phyloP scores from a whole-genome alignment of 2,888 invertebrate species.

The Coremacera marginata region DNA sequence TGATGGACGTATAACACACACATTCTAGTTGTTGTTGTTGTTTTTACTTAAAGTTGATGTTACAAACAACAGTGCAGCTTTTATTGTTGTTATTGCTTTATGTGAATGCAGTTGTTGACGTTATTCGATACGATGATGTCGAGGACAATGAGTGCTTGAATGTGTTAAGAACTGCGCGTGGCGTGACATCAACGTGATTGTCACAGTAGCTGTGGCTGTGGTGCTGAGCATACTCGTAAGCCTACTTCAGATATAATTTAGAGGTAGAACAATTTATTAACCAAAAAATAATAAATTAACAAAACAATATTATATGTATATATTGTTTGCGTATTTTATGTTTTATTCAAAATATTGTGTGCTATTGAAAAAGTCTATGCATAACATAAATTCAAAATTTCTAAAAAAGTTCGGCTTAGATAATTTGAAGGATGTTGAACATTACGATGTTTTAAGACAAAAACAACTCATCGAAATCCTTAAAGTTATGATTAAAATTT shows the following conservation, averaged over 20 bases:
- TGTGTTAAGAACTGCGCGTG: slow-evolving; percentile 4
- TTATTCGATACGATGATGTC: background rate
- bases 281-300: no score
- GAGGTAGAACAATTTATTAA: slow-evolving; percentile 13
- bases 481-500: no score
- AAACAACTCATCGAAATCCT: no score
- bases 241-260: slow-evolving; percentile 29
- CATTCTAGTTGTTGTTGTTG: slow-evolving; percentile 8
- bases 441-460: no score
- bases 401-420: no score
- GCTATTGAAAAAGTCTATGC: no score
- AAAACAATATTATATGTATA: no score
- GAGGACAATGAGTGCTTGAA: slow-evolving; percentile 2
- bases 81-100: background rate
- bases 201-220: background rate
- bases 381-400: no score
- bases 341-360: no score
- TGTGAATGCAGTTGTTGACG: slow-evolving; percentile 3
- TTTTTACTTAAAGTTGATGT: background rate
- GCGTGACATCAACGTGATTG: slow-evolving; percentile 4
- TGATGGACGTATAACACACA: slow-evolving; percentile 18
- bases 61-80: background rate
- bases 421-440: no score
- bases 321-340: background rate
- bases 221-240: background rate